Evolutionary conservation across 2,113 vertebrate genomes (phyloP).

Genomic region (Rallus limicola): DNA sequence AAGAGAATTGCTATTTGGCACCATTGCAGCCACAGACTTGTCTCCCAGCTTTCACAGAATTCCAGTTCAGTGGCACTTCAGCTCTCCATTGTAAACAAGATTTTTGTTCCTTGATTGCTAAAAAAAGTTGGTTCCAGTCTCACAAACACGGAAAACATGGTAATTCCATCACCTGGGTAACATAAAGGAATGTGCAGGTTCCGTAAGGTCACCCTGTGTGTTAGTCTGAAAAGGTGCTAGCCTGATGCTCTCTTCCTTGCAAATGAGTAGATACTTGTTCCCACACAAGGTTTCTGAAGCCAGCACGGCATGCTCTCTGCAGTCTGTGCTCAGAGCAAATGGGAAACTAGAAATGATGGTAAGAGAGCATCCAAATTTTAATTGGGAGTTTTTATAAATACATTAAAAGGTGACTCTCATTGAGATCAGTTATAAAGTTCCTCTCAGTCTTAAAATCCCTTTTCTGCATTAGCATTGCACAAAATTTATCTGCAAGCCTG

Average conservation of each 20-base stretch:
- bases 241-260: neutral
- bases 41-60: neutral
- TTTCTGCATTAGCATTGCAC: conserved; percentile 25
- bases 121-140: neutral
- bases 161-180: neutral
- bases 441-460: conserved; percentile 31
- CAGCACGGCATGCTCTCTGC: neutral
- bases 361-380: neutral
- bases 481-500: neutral
- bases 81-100: neutral
- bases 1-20: neutral
- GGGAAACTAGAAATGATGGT: neutral
- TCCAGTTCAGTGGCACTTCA: neutral
- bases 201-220: neutral
- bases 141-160: neutral
- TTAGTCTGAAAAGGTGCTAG: neutral
- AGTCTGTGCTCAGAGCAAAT: neutral
- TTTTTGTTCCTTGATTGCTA: neutral
- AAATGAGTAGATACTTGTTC: neutral
- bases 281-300: neutral
- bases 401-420: neutral
- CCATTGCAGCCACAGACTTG: neutral
- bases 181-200: neutral
- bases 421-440: neutral
- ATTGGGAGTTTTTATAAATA: neutral